phyloP scores from a whole-genome alignment of 1,140 invertebrate species.

The Cyrtorhinus lividipennis region DNA sequence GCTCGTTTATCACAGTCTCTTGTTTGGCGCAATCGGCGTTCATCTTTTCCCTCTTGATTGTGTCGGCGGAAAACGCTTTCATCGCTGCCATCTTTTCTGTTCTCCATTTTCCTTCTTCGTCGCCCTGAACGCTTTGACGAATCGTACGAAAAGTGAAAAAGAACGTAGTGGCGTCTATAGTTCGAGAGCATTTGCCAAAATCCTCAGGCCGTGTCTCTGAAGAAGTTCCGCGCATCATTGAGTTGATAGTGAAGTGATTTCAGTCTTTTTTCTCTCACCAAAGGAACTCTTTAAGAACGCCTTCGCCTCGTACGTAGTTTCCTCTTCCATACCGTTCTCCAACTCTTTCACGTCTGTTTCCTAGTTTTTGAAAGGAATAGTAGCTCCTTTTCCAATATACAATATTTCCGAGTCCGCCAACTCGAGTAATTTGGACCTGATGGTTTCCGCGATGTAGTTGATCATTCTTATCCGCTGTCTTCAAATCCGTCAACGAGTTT shows the following conservation, averaged over 20 bases:
- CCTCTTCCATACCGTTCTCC: conserved; percentile 96
- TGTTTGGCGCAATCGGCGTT: conserved; percentile 17
- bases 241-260: conserved; percentile 62
- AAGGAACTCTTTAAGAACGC: conserved; percentile 77
- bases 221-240: conserved; percentile 70
- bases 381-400: no score
- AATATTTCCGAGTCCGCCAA: conserved; percentile 82
- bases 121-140: conserved; percentile 80
- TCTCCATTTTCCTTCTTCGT: conserved; percentile 86
- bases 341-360: conserved; percentile 80
- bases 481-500: conserved; percentile 86
- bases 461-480: conserved; percentile 88
- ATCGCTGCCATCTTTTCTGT: conserved; percentile 55
- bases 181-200: conserved; percentile 78
- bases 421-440: conserved; percentile 76
- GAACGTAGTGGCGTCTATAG: conserved; percentile 82
- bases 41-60: conserved; percentile 73
- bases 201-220: conserved; percentile 86
- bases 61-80: conserved; percentile 53
- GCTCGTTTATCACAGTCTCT: conserved; percentile 90
- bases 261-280: conserved; percentile 75
- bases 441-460: conserved; percentile 87
- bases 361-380: conserved; percentile 91
- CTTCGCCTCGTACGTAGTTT: conserved; percentile 46
- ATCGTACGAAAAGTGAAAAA: conserved; percentile 89